Conservation (phyloP, 1,140 invertebrate species). For the Colletes latitarsis region DNA sequence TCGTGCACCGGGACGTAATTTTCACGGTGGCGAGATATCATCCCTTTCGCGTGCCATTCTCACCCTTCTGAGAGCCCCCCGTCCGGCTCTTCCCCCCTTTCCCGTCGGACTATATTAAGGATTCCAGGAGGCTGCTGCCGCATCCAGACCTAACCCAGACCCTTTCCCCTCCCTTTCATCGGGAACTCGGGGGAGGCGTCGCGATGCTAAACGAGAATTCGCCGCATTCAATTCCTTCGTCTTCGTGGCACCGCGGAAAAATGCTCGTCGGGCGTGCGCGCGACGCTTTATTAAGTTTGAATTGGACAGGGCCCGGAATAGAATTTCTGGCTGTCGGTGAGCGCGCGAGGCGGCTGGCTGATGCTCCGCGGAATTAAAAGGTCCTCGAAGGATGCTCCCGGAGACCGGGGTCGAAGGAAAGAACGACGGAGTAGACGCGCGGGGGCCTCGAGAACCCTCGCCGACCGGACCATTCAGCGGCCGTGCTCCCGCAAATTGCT, state of each 20-base stretch:
- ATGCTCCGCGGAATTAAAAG: slow-evolving; percentile 55
- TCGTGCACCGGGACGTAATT: slow-evolving; percentile 68
- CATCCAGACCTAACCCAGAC: slow-evolving; percentile 40
- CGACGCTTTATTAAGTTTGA: slow-evolving; percentile 80
- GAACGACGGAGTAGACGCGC: slow-evolving; percentile 4
- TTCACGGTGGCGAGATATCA: slow-evolving; percentile 55
- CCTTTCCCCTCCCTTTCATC: neutral
- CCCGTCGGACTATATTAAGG: slow-evolving; percentile 74
- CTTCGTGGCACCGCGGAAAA: slow-evolving; percentile 49
- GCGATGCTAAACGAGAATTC: slow-evolving; percentile 77
- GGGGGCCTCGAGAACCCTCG: neutral
- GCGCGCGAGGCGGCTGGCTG: neutral
- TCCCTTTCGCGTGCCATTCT: slow-evolving; percentile 68
- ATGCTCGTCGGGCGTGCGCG: slow-evolving; percentile 67
- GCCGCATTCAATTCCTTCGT: slow-evolving; percentile 74
- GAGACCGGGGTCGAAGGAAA: slow-evolving; percentile 2
- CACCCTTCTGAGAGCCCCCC: slow-evolving; percentile 46
- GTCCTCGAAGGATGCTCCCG: slow-evolving; percentile 29
- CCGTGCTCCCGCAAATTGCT: slow-evolving; percentile 57
- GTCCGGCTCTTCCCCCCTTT: slow-evolving; percentile 40
- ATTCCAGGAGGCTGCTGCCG: slow-evolving; percentile 68
- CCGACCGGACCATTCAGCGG: slow-evolving; percentile 27
- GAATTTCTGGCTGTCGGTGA: slow-evolving; percentile 60
- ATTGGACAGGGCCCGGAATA: slow-evolving; percentile 71
- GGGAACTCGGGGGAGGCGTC: neutral